Conservation (phyloP, 2,797 vertebrate species). For the Hemitrygon akajei region DNA sequence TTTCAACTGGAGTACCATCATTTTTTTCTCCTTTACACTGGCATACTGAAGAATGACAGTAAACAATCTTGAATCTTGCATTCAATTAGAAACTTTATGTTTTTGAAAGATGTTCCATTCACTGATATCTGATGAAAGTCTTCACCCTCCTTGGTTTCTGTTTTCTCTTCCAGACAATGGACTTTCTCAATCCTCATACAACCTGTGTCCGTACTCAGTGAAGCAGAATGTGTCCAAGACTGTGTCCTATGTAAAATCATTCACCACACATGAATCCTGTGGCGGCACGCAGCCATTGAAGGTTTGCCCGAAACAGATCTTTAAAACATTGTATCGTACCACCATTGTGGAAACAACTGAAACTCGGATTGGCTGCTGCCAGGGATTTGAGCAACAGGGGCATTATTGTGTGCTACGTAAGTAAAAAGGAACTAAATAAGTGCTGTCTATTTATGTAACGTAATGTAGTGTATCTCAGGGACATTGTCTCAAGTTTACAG, state of each 20-base stretch:
- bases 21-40: too few relatives aligned
- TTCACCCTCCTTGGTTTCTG: background rate
- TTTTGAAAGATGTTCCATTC: background rate
- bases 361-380: conserved; percentile 67
- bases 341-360: conserved; percentile 52
- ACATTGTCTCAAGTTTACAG: background rate
- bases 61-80: too few relatives aligned
- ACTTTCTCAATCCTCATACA: conserved; percentile 66
- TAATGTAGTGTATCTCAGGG: background rate
- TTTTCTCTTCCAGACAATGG: conserved; percentile 58
- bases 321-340: conserved; percentile 52
- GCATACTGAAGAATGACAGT: too few relatives aligned
- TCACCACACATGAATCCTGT: conserved; percentile 54
- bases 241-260: conserved; percentile 56
- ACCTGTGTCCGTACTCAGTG: conserved; percentile 63
- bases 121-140: too few relatives aligned
- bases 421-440: conserved; percentile 45
- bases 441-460: background rate
- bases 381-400: conserved; percentile 73
- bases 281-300: conserved; percentile 73
- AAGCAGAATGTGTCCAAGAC: conserved; percentile 54
- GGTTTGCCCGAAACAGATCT: conserved; percentile 59
- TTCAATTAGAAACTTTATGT: background rate
- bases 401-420: conserved; percentile 75
- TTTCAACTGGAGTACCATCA: too few relatives aligned